These are phyloP conservation scores for Glossophaga mutica DNA, from an alignment of 2,797 vertebrate genomes.

Conservation along the genomic window DNA sequence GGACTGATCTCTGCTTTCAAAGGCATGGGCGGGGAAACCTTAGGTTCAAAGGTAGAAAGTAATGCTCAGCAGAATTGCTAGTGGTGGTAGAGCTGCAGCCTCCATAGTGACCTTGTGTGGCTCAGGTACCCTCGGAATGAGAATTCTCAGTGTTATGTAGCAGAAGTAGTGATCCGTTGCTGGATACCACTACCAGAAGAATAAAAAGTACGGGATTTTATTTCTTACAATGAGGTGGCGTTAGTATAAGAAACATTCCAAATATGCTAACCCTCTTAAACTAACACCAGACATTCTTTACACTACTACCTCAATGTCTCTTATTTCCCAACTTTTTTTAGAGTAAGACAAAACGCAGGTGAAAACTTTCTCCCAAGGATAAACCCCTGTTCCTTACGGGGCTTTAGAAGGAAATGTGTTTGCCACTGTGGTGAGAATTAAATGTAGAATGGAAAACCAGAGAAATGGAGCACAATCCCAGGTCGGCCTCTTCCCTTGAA, in stretches of 20 bases:
- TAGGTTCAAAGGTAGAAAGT: constrained; percentile 9
- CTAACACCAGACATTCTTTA: constrained; percentile 1
- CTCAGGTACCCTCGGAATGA: constrained; percentile 41
- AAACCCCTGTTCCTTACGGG: neutral
- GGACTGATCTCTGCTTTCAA: neutral
- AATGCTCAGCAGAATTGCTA: constrained; percentile 19
- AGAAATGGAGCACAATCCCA: neutral
- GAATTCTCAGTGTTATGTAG: constrained; percentile 26
- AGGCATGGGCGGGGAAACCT: neutral
- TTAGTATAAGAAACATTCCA: constrained; percentile 50
- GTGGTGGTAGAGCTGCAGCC: neutral
- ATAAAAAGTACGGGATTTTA: neutral
- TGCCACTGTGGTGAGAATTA: neutral
- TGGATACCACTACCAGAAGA: constrained; percentile 8
- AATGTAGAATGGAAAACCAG: constrained; percentile 21
- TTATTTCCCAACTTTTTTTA: neutral
- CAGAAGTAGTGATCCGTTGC: neutral
- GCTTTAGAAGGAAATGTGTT: constrained; percentile 30
- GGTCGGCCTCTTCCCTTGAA: neutral
- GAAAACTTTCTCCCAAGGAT: constrained; percentile 19
- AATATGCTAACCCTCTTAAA: neutral
- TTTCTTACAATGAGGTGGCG: constrained; percentile 16
- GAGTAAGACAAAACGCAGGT: neutral
- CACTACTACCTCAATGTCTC: neutral
- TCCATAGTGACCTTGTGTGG: neutral